Evolutionary conservation across 2,797 vertebrate species (phyloP), one percentile per base, ranked within the genome.

Genomic region (Tauraco hartlaubi): DNA sequence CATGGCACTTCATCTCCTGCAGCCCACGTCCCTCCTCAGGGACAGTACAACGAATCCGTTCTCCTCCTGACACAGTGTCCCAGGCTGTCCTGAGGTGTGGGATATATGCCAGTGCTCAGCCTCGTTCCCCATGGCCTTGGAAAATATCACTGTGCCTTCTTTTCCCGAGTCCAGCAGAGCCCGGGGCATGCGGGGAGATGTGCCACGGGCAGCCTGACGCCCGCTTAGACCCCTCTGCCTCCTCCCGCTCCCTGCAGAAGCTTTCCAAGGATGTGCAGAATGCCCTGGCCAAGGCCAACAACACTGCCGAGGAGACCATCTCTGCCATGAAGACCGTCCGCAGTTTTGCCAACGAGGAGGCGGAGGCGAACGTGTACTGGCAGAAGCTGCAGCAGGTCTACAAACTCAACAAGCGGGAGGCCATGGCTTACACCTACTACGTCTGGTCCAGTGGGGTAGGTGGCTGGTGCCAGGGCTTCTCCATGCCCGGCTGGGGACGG

Each of bases 241-340:
- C 51, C 35, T 33, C 5, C 49, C 12, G 39, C 69, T 66, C 67
- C 29, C 62, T 17, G 43, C 85, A 99, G 99, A 99, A 98, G 96
- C 98, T 99, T 91, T 98, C 99, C 95, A 99, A 99, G 97, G 99
- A 99, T 13, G 99, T 99, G 59, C 99, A 99, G 97, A 99, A 97
- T 0, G 98, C 98, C 15, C 97, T 99, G 52, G 99, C 99, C 62
- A 98, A 99, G 63, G 99, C 99, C 61, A 99, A 99, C 97, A 99
- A 98, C 97, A 98, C 99, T 0, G 99, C 99, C 0, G 99, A 99
- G 89, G 99, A 99, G 97, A 99, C 99, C 66, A 98, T 99, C 81
- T 99, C 99, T 0, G 97, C 98, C 94, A 99, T 99, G 98, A 99
- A 98, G 98, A 99, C 99, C 0, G 99, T 99, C 15, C 98, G 99